A percentile compares a stretch with the other conserved stretches of the same genome.
Evolutionary conservation across 2,113 vertebrate species (phyloP).

Genomic region (Azemiops feae): DNA sequence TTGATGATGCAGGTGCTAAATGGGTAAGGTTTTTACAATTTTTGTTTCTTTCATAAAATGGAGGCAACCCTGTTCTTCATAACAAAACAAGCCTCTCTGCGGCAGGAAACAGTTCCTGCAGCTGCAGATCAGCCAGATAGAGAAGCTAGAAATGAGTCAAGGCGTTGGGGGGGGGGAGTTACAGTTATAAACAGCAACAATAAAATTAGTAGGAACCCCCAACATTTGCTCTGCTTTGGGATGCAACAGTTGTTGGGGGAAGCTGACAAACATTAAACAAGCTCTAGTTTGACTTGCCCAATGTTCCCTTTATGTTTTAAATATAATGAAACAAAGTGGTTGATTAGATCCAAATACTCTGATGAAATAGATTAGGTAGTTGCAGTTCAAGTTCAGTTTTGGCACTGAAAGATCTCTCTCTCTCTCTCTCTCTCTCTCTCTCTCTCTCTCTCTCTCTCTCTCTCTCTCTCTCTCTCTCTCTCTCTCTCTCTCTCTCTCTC

Average conservation of each 20-base stretch:
- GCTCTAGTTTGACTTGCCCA: background rate
- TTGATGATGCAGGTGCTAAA: background rate
- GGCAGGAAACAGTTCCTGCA: background rate
- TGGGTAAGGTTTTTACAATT: background rate
- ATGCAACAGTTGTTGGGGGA: background rate
- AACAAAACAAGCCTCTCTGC: background rate
- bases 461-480: no score
- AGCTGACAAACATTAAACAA: background rate
- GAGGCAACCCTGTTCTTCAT: background rate
- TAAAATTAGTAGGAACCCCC: background rate
- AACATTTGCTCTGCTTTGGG: background rate
- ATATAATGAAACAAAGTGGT: background rate
- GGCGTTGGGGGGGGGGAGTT: background rate
- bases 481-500: no score
- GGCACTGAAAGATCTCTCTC: background rate
- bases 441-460: no score
- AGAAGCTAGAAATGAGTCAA: background rate
- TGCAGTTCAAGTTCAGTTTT: background rate
- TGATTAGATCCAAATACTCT: background rate
- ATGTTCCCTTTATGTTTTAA: background rate
- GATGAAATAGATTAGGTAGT: background rate
- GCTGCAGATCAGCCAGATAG: constrained; percentile 1
- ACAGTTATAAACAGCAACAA: background rate
- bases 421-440: no score
- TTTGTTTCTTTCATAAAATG: background rate